These are phyloP conservation scores for Caprella mutica DNA, from an alignment of 2,888 invertebrate species.

Conservation along the genomic window DNA sequence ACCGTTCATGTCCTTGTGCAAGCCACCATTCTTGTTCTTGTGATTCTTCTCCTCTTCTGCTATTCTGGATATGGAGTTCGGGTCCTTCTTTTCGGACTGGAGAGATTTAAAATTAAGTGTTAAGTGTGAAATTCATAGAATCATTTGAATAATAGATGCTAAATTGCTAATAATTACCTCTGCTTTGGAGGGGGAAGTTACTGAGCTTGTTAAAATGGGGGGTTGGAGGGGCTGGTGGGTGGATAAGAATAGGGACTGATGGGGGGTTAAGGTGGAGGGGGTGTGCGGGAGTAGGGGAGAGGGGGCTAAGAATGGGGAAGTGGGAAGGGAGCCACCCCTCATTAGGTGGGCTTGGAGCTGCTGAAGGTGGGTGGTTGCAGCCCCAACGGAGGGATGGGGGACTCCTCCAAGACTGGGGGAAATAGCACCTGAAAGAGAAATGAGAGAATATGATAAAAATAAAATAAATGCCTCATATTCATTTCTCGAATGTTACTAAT, in stretches of 20 bases:
- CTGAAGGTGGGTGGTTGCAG: constrained; percentile 44
- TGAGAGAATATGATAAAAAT: too few relatives aligned
- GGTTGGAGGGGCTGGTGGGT: constrained; percentile 16
- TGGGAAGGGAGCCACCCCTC: constrained; percentile 38
- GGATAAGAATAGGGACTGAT: constrained; percentile 27
- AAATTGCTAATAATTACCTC: too few relatives aligned
- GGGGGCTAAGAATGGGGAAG: constrained; percentile 35
- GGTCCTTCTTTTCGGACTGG: constrained; percentile 36
- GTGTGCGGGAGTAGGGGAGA: constrained; percentile 34
- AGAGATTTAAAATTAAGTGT: neutral
- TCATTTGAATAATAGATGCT: too few relatives aligned
- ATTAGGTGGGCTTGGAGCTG: constrained; percentile 69
- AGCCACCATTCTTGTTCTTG: neutral
- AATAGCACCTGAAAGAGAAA: constrained; percentile 53
- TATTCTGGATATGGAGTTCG: constrained; percentile 45
- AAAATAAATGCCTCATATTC: too few relatives aligned
- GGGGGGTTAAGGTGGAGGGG: constrained; percentile 22
- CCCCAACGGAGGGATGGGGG: constrained; percentile 48
- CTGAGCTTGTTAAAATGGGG: constrained; percentile 8
- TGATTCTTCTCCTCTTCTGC: constrained; percentile 39
- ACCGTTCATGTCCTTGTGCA: constrained; percentile 8
- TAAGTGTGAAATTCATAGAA: neutral
- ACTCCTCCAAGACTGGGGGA: constrained; percentile 62
- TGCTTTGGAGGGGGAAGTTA: constrained; percentile 20
- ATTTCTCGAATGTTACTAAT: too few relatives aligned